These are phyloP conservation scores for Epinephelus awoara DNA, from an alignment of 2,797 vertebrate genomes.

Conservation along the genomic window DNA sequence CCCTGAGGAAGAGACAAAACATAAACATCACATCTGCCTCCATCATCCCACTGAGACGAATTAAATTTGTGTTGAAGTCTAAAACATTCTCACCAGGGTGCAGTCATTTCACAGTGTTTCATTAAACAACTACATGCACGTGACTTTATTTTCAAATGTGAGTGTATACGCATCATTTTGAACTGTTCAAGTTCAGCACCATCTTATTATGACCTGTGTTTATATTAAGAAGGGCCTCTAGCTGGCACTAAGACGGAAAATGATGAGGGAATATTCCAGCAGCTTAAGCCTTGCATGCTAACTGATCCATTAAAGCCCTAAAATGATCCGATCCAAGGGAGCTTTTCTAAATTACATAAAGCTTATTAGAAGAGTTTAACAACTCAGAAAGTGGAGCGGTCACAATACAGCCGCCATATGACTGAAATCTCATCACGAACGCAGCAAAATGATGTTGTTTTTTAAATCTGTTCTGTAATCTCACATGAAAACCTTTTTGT, in stretches of 20 bases:
- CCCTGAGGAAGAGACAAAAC: constrained; percentile 14
- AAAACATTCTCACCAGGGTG: not conserved
- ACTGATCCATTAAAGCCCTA: constrained; percentile 81
- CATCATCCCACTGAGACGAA: not conserved
- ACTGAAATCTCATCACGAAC: constrained; percentile 47
- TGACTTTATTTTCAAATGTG: constrained; percentile 2
- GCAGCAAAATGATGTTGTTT: constrained; percentile 26
- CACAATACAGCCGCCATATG: constrained; percentile 72
- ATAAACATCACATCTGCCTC: constrained; percentile 7
- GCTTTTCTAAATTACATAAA: constrained; percentile 83
- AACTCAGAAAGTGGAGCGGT: constrained; percentile 68
- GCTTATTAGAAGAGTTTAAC: constrained; percentile 80
- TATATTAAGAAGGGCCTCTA: constrained; percentile 28
- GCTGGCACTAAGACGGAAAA: constrained; percentile 44
- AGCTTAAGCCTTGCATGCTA: constrained; percentile 81
- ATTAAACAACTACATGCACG: not conserved
- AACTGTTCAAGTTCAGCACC: constrained; percentile 3
- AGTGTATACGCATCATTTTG: not conserved
- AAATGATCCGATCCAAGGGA: constrained; percentile 73
- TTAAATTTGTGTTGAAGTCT: not conserved
- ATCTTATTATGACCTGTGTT: constrained; percentile 17
- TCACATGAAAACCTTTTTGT: constrained; percentile 64
- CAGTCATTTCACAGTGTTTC: constrained; percentile 1
- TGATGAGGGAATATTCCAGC: constrained; percentile 57
- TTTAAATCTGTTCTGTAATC: constrained; percentile 54